phyloP scores from a whole-genome alignment of 2,113 vertebrate species.

The Anser cygnoides region DNA sequence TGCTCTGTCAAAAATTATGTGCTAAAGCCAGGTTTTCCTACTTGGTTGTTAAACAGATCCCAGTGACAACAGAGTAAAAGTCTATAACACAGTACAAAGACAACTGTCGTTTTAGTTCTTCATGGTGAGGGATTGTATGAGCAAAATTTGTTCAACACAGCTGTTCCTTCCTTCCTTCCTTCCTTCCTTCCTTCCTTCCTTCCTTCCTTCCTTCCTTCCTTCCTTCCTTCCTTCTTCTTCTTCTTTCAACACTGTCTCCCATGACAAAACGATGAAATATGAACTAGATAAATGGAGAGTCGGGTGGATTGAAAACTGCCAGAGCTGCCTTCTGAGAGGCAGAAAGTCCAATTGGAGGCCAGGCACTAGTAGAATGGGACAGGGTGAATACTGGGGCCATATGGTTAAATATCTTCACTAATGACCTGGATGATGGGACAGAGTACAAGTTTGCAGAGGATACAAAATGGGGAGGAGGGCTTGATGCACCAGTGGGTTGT shows the following conservation, averaged over 20 bases:
- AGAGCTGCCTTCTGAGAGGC: neutral
- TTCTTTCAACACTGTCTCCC: neutral
- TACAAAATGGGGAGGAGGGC: too few species aligned
- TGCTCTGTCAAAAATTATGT: neutral
- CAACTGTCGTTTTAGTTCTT: neutral
- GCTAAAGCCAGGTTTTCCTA: neutral
- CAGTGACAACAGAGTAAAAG: neutral
- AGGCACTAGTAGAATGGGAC: neutral
- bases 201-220: too few species aligned
- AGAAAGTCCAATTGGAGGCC: neutral
- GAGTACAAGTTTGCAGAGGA: too few species aligned
- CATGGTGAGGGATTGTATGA: neutral
- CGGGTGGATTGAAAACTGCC: neutral
- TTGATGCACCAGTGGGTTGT: too few species aligned
- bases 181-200: too few species aligned
- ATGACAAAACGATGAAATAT: neutral
- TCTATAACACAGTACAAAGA: neutral
- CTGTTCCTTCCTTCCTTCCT: neutral
- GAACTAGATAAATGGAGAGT: neutral
- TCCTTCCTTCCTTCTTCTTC: too few species aligned
- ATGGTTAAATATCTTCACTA: too few species aligned
- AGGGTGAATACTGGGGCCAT: too few species aligned
- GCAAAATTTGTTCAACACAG: neutral
- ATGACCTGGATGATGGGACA: too few species aligned
- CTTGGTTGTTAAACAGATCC: neutral